Base-by-base conservation (phyloP, 2,797 vertebrate species). In the Aplochiton taeniatus region DNA sequence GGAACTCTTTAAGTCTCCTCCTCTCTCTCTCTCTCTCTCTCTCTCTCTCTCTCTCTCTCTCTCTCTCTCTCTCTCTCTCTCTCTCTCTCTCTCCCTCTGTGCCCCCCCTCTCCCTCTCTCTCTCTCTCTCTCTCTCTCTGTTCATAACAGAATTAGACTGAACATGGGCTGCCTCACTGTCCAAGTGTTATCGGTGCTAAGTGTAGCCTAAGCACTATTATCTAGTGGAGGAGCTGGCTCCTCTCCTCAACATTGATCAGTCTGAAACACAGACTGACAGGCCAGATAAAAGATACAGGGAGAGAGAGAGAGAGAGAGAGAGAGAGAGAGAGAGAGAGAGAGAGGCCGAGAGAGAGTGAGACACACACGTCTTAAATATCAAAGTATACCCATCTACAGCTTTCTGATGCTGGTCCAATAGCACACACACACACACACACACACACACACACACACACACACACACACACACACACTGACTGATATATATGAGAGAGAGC, bases 391-490 rank as follows among this genome's bases (percentile, higher is more conserved):
- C 31, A 6, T 31, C 6, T 2, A 31, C 6, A 31, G 31, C 31
- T 2, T 31, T 31, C 31, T 31, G 3, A 31, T 31, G 31, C 31
- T 31, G 31, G 6, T 31, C 6, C 31, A 66, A n/a, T n/a, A 14
- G 59, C 53, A 45, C 11, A 11, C 66, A 31, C 62, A 43, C 18
- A 49, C 45, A 57, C 45, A 43, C 43, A 68, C 61, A 73, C 52
- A 31, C 52, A 31, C 41, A 16, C 0, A 55, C 11, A 19, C 54
- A 46, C 19, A 16, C 11, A 1, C 71, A 61, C 49, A 50, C 41
- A 51, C 8, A 49, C 62, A 14, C 16, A 16, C 20, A 70, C 64
- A 69, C 77, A 79, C 76, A 77, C 6, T n/a, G n/a, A n/a, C n/a
- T n/a, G n/a, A n/a, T n/a, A n/a, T n/a, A n/a, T n/a, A n/a, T n/a